Percentiles rank a stretch among this genome's conserved stretches.
Conservation (phyloP, 2,888 invertebrate species). For the Hetaerina titia region DNA sequence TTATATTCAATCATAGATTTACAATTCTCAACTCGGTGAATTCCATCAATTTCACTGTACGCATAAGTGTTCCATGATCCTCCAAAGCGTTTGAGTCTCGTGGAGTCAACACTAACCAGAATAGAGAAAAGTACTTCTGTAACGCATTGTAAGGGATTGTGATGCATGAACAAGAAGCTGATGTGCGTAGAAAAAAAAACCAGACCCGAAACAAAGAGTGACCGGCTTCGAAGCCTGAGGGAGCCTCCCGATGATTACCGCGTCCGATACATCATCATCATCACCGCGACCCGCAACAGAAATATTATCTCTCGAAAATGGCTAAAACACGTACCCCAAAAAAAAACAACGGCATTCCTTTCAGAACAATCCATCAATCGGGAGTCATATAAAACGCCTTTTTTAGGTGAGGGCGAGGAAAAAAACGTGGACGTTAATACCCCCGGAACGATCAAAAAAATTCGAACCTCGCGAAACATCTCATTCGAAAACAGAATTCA, state of each 20-base stretch:
- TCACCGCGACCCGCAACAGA: slow-evolving; percentile 30
- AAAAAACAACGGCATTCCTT: slow-evolving; percentile 43
- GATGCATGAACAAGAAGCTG: not conserved
- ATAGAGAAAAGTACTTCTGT: too few species aligned
- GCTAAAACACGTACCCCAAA: slow-evolving; percentile 9
- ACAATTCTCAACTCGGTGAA: too few species aligned
- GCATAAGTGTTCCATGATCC: too few species aligned
- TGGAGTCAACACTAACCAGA: too few species aligned
- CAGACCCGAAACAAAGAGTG: not conserved
- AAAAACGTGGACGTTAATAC: not conserved
- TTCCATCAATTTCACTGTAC: too few species aligned
- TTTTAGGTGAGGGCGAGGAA: slow-evolving; percentile 14
- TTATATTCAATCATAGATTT: too few species aligned
- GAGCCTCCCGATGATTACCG: not conserved
- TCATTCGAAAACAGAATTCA: slow-evolving; percentile 55
- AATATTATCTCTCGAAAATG: slow-evolving; percentile 52
- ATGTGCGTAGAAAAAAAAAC: not conserved
- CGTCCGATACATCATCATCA: not conserved
- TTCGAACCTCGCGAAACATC: slow-evolving; percentile 59
- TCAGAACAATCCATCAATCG: slow-evolving; percentile 66
- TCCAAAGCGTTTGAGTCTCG: too few species aligned
- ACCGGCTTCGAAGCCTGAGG: slow-evolving; percentile 11
- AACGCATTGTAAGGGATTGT: not conserved
- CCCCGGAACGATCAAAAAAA: slow-evolving; percentile 54
- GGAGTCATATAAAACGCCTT: slow-evolving; percentile 60